These are phyloP conservation scores for Parus major DNA, from an alignment of 2,113 vertebrate genomes.

Conservation along the genomic window DNA sequence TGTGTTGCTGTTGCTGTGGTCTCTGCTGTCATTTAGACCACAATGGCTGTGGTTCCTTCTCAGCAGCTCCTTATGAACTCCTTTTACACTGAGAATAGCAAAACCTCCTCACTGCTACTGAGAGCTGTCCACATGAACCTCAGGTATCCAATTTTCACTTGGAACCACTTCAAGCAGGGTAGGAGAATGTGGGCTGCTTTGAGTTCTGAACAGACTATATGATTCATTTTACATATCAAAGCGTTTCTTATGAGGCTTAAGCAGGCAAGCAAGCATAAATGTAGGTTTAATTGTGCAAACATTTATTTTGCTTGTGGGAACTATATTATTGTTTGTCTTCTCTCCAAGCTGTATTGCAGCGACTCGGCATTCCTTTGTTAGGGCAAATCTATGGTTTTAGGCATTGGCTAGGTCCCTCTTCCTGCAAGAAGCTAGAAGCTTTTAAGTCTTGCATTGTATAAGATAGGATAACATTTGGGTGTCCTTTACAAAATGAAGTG, in stretches of 20 bases:
- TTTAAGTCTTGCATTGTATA: neutral
- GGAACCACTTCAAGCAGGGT: neutral
- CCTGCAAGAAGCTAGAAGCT: neutral
- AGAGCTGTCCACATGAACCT: fast-evolving
- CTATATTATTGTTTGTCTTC: neutral
- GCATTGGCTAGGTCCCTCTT: neutral
- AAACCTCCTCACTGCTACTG: neutral
- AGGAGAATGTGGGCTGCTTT: neutral
- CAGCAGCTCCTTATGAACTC: neutral
- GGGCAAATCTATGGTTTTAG: neutral
- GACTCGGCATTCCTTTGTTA: neutral
- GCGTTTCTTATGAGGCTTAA: neutral
- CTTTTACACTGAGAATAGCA: neutral
- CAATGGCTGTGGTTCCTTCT: neutral
- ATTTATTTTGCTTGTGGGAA: neutral
- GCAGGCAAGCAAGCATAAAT: neutral
- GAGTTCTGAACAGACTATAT: neutral
- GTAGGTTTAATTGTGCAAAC: neutral
- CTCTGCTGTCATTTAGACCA: neutral
- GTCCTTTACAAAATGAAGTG: neutral
- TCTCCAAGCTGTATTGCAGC: neutral
- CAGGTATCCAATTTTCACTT: neutral
- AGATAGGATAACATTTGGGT: neutral
- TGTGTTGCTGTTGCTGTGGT: neutral
- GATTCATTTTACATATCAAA: neutral